Evolutionary conservation across 2,797 vertebrate species (phyloP), one percentile per base, ranked within the genome.

Genomic region (Huso huso): DNA sequence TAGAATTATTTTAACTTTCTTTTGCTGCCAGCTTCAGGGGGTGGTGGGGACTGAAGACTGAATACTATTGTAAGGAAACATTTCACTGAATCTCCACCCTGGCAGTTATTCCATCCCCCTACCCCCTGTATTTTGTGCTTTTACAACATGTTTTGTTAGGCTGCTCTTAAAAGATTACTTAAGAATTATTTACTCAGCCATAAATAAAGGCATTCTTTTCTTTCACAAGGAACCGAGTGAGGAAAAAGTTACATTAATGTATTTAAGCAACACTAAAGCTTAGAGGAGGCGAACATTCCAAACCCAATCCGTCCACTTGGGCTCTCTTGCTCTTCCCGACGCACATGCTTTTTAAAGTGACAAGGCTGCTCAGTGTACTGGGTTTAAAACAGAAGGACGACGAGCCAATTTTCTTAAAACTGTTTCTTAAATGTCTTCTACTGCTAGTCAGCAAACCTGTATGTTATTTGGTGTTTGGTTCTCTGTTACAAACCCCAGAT

Each of bases 201-300:
- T 64, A 64, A 52, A 53, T 53, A 64, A 37, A 64, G 63, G 51
- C n/a, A 23, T 52, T 64, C 13, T 64, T 52, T 51, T 64, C 62
- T 8, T 51, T 10, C 8, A 10, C 37, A 48, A 49, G 12, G 51
- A 9, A 5, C n/a, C 12, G 49, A 11, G 9, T 1, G 63, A 18
- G 10, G n/a, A 51, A 53, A 53, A 57, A 64, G 12, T 10, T 23
- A 10, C 6, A n/a, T 6, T 15, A 64, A 23, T 64, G 51, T 53
- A 23, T 64, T 37, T 53, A 53, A 52, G 37, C 13, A 8, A 15
- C 11, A 7, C 63, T 64, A 51, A 64, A 15, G 2, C 23, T 37
- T 37, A 37, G 15, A 64, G 49, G n/a, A 63, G 49, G n/a, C 15
- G 9, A 9, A 15, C 49, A 15, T 53, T 65, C 15, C 51, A 7